Evolutionary conservation across 2,113 vertebrate genomes (phyloP).

Genomic region (Mustela lutreola): DNA sequence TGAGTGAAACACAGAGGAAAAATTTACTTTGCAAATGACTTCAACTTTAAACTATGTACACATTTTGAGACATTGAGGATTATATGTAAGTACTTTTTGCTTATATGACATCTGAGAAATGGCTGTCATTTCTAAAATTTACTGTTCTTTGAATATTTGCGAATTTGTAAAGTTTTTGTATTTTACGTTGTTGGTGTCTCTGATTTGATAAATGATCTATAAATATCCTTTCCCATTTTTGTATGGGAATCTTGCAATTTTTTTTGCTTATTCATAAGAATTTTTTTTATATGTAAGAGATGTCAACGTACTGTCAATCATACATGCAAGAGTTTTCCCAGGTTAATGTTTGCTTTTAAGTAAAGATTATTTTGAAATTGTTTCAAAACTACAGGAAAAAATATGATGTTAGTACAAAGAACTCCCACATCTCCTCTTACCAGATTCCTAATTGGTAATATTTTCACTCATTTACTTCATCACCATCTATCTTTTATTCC

Average conservation of each 20-base stretch:
- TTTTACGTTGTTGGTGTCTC: not conserved
- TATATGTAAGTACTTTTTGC: constrained; percentile 12
- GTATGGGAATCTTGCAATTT: not conserved
- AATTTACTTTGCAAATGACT: constrained; percentile 30
- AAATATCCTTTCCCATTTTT: not conserved
- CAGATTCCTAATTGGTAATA: not conserved
- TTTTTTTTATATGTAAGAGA: not conserved
- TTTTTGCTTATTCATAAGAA: constrained; percentile 41
- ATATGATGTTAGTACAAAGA: not conserved
- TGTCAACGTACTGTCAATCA: not conserved
- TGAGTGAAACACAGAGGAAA: not conserved
- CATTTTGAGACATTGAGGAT: not conserved
- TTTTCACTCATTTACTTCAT: constrained; percentile 24
- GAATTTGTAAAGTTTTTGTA: not conserved
- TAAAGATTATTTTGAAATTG: not conserved
- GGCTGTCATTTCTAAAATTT: constrained; percentile 42
- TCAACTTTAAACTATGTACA: not conserved
- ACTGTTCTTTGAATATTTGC: not conserved
- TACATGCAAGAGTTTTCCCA: not conserved
- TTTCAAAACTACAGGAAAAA: not conserved
- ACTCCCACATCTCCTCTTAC: not conserved
- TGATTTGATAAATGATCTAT: not conserved
- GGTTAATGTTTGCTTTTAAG: constrained; percentile 37
- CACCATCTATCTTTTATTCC: not conserved
- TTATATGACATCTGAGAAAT: constrained; percentile 13